Evolutionary conservation across 2,113 vertebrate species (phyloP), one percentile per base, ranked within the genome.

Genomic region (Microcebus lehilahytsara): DNA sequence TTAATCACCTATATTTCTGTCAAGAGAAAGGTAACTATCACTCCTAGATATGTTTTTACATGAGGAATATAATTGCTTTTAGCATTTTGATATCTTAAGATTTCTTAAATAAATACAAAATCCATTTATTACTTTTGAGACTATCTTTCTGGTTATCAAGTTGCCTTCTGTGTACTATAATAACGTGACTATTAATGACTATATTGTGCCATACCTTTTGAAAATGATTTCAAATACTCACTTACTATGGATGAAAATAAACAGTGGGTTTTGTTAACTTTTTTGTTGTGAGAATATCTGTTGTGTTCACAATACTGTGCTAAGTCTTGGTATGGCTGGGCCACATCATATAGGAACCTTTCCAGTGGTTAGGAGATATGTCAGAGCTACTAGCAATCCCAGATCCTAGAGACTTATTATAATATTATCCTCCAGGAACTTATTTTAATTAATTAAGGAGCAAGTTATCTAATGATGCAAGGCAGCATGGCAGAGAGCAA

Each of bases 151-250:
- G 77, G 69, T 56, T 84, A 93, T 49, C 34, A 78, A 84, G 74
- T 71, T 95, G 42, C 51, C 25, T 40, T 83, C 80, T 84, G 9
- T 74, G 19, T 69, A 34, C 23, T 85, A 94, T 51, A 93, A 51
- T 93, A 91, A 92, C n/a, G 72, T 30, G 56, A 81, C 49, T 72
- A 66, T 49, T 87, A 89, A 90, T 40, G 37, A 90, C 42, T 92
- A 74, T 19, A 74, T 12, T 58, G 13, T 85, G 92, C 51, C 67
- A 90, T 60, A 37, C 9, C 93, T 81, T 86, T 49, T 90, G 30
- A 92, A n/a, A 93, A 89, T 67, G 34, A 94, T 60, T 85, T 89
- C 67, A 89, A 95, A 83, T 32, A 74, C n/a, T 92, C 77, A 58
- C 8, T 79, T 89, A 69, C 17, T 69, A 86, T 37, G 49, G 22